These are phyloP conservation scores for Bovichtus variegatus DNA, from an alignment of 2,797 vertebrate species.

Conservation along the genomic window DNA sequence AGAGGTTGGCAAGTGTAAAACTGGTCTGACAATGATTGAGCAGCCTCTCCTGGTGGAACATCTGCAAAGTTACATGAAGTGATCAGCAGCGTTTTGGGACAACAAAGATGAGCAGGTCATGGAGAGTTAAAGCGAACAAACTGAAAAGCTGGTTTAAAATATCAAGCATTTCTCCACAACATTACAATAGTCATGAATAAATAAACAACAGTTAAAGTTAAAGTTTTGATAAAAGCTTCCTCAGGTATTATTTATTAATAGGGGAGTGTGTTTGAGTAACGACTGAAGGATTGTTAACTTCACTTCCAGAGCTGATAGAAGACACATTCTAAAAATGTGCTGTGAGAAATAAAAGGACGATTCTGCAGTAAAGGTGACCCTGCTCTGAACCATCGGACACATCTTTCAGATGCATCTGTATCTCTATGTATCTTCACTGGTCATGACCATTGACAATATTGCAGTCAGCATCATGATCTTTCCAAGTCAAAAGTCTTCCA, in stretches of 20 bases:
- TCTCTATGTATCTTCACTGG: background rate
- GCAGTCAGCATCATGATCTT: background rate
- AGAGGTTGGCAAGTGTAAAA: slow-evolving; percentile 8
- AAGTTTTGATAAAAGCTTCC: background rate
- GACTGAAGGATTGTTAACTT: background rate
- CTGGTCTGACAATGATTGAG: slow-evolving; percentile 26
- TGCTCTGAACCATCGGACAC: background rate
- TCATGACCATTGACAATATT: background rate
- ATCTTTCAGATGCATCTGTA: background rate
- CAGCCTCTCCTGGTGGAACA: background rate
- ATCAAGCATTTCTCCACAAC: background rate
- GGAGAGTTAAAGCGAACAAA: background rate
- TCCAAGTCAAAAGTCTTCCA: background rate
- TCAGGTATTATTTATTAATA: background rate
- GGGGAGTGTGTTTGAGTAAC: background rate
- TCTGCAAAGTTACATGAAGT: background rate
- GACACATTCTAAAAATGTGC: slow-evolving; percentile 6
- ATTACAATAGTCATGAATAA: too few relatives aligned
- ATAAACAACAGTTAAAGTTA: background rate
- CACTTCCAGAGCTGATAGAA: background rate
- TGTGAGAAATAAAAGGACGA: background rate
- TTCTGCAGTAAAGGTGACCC: background rate
- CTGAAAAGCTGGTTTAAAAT: background rate
- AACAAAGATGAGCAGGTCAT: background rate
- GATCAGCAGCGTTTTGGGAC: background rate